Evolutionary conservation across 2,888 invertebrate genomes (phyloP).

Genomic region (Endotricha flammealis): DNA sequence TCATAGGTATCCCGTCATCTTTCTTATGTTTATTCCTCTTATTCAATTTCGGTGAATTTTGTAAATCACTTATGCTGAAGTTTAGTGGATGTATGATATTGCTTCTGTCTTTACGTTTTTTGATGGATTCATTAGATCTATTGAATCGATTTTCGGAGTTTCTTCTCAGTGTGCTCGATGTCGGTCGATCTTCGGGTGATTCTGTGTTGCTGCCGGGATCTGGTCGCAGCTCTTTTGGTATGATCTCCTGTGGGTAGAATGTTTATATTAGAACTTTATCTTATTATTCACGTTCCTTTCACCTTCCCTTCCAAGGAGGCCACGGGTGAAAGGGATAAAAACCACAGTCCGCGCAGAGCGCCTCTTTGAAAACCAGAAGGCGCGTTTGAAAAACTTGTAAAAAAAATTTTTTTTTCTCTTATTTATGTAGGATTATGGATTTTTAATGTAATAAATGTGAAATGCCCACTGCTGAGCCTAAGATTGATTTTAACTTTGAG

Average conservation of each 20-base stretch:
- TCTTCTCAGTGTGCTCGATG: conserved; percentile 57
- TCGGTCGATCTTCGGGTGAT: conserved; percentile 79
- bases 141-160: conserved; percentile 46
- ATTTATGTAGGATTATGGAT: no score
- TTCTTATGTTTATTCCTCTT: conserved; percentile 56
- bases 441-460: no score
- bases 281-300: no score
- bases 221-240: conserved; percentile 65
- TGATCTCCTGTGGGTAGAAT: conserved; percentile 54
- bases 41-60: conserved; percentile 55
- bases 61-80: conserved; percentile 69
- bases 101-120: conserved; percentile 53
- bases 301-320: no score
- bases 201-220: conserved; percentile 83
- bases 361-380: no score
- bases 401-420: no score
- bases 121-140: conserved; percentile 57
- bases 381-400: no score
- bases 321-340: no score
- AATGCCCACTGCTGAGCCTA: no score
- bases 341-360: no score
- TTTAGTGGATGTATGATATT: conserved; percentile 71
- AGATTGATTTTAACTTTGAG: no score
- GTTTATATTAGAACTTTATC: no score
- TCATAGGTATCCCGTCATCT: conserved; percentile 58